Conservation (phyloP, 1,140 invertebrate species). For the Bombus ignitus region DNA sequence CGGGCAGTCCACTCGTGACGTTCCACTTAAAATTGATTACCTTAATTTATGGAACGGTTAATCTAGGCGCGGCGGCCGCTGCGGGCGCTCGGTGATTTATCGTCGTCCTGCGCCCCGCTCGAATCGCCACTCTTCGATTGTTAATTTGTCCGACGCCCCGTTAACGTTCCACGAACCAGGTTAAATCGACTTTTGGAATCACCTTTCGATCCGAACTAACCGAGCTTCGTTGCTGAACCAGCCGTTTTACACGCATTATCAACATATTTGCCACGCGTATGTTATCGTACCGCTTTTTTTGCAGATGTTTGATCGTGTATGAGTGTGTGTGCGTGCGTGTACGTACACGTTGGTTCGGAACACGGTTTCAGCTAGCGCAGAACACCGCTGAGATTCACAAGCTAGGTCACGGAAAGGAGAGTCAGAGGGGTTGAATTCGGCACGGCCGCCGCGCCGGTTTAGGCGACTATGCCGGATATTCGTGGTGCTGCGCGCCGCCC, state of each 20-base stretch:
- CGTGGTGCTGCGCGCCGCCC: slow-evolving; percentile 33
- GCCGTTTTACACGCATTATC: slow-evolving; percentile 48
- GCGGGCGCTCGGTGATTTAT: slow-evolving; percentile 40
- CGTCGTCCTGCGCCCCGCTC: not conserved
- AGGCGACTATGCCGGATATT: slow-evolving; percentile 47
- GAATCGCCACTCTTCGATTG: slow-evolving; percentile 35
- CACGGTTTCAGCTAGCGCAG: slow-evolving; percentile 18
- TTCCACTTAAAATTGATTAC: slow-evolving; percentile 49
- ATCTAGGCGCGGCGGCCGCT: slow-evolving; percentile 30
- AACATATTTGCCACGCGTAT: slow-evolving; percentile 10
- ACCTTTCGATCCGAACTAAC: not conserved
- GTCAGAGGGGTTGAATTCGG: slow-evolving; percentile 47
- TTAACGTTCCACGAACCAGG: not conserved
- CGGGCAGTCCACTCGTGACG: slow-evolving; percentile 28
- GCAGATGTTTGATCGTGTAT: not conserved
- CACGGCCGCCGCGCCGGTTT: slow-evolving; percentile 23
- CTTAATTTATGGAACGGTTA: slow-evolving; percentile 52
- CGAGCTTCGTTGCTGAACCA: not conserved
- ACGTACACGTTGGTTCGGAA: not conserved
- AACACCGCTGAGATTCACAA: slow-evolving; percentile 53
- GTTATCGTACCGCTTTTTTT: not conserved
- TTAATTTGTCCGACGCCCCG: not conserved
- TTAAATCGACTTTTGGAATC: not conserved
- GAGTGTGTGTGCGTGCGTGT: not conserved
- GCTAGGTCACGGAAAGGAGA: slow-evolving; percentile 51